Conservation (phyloP, 1,140 invertebrate genomes). For the Calliphora vicina region DNA sequence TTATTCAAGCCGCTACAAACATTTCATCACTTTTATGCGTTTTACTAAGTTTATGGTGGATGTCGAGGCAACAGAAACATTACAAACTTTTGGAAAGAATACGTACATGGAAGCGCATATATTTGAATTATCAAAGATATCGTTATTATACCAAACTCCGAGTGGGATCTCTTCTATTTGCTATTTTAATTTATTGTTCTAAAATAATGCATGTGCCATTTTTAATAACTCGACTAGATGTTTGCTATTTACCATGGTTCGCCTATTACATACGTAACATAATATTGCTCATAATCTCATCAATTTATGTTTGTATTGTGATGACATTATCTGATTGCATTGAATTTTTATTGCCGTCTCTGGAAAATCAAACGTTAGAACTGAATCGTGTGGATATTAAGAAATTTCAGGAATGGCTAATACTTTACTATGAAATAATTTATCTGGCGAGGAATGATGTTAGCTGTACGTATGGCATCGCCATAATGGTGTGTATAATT, state of each 20-base stretch:
- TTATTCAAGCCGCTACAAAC: not conserved
- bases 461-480: conserved; percentile 53
- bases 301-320: conserved; percentile 20
- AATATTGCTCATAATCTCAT: not conserved
- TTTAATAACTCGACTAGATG: not conserved
- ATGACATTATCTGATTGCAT: not conserved
- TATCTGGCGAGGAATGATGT: conserved; percentile 49
- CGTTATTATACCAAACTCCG: not conserved
- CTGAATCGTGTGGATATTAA: not conserved
- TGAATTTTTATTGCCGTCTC: not conserved
- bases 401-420: conserved; percentile 40
- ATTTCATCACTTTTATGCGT: not conserved
- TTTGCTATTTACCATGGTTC: not conserved
- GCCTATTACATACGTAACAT: not conserved
- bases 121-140: not conserved
- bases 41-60: not conserved
- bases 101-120: not conserved
- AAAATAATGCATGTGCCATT: not conserved
- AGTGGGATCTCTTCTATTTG: not conserved
- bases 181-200: not conserved
- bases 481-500: conserved; percentile 44
- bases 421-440: conserved; percentile 49
- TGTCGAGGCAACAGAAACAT: not conserved
- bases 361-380: not conserved
- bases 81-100: not conserved